These are phyloP conservation scores for Pseudopipra pipra DNA, from an alignment of 2,113 vertebrate genomes.

Conservation along the genomic window DNA sequence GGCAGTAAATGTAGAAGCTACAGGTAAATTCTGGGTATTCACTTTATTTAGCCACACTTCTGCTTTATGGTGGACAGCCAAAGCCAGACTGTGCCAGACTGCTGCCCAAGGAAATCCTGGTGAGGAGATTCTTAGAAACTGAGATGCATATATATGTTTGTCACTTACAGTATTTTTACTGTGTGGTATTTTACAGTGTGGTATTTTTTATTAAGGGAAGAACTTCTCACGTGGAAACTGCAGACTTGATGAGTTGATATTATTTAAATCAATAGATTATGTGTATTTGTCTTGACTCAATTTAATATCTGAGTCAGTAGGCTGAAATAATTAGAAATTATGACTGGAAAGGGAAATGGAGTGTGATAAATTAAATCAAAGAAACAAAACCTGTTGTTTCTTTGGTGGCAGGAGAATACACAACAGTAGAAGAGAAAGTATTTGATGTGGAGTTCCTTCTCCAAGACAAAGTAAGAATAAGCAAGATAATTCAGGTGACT, in stretches of 20 bases:
- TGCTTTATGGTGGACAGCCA: neutral
- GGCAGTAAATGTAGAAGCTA: neutral
- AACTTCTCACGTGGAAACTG: neutral
- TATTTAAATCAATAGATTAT: slow-evolving; percentile 56
- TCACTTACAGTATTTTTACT: neutral
- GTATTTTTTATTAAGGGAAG: neutral
- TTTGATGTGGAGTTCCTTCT: neutral
- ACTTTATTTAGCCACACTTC: neutral
- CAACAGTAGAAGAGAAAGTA: neutral
- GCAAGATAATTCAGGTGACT: neutral
- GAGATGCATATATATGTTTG: neutral
- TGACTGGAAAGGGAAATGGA: slow-evolving; percentile 55
- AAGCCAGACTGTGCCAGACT: neutral
- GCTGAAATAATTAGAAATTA: slow-evolving; percentile 68
- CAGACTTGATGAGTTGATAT: slow-evolving; percentile 10
- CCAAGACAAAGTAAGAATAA: neutral
- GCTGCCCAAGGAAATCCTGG: neutral
- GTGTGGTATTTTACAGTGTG: no score
- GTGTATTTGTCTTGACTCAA: neutral
- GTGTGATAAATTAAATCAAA: slow-evolving; percentile 64
- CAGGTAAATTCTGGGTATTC: neutral
- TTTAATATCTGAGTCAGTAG: slow-evolving; percentile 58
- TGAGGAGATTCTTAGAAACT: neutral
- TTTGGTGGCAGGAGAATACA: neutral
- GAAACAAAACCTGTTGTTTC: slow-evolving; percentile 47